Evolutionary conservation across 2,888 invertebrate species (phyloP), one percentile per base, ranked within the genome.

Genomic region (Acrobasis repandana): DNA sequence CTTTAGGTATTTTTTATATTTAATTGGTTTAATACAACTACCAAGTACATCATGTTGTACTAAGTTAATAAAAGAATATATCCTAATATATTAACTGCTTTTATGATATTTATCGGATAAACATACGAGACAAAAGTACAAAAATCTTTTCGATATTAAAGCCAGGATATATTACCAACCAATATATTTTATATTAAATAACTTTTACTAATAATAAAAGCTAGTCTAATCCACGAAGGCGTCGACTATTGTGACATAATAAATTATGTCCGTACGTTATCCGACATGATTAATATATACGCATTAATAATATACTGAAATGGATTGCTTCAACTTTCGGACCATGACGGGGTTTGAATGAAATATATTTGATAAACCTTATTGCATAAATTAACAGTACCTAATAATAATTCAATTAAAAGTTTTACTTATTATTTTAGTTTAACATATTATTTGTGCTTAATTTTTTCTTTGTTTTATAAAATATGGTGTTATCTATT

Each of bases 281-380:
- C 58, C 38, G 50, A 15, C 59, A 46, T 59, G 59, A 59, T 59
- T 59, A 59, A 59, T 59, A 59, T 46, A 43, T 15, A 18, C 9
- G 11, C 59, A 59, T 59, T 59, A 52, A 59, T 59, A 59, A 52
- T 51, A 38, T 43, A 51, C 38, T 51, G 46, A 43, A 46, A 59
- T 59, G 46, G 51, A 59, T 59, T 18, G 50, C 38, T 28, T 28
- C 56, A 56, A 56, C 20, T 46, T 46, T 56, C 15, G 20, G 46
- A 46, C 18, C 56, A 28, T 18, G 9, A 54, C 34, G 34, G 36
- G 36, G 28, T 28, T 16, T 1, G 14, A 9, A 49, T 16, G 10
- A 18, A 49, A 18, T 10, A 49, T 9, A 49, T 18, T 20, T 18
- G 49, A 15, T 38, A 2, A 14, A 38, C 38, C 14, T 10, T 38